A percentile compares a stretch with the other conserved stretches of the same genome.
Evolutionary conservation across 1,140 invertebrate genomes (phyloP).

Genomic region (Ooceraea biroi): DNA sequence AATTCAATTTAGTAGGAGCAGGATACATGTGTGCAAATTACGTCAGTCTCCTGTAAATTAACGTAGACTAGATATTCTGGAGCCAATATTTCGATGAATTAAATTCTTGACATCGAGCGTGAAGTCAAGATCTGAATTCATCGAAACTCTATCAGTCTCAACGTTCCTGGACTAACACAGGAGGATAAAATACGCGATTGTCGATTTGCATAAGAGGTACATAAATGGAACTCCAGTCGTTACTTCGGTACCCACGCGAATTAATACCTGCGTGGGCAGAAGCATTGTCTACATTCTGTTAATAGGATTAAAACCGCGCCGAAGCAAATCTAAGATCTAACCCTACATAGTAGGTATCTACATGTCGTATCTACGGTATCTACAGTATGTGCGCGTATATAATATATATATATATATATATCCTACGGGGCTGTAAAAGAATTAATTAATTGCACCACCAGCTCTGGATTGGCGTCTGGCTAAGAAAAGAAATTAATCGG

Average conservation of each 20-base stretch:
- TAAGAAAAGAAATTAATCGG: background rate
- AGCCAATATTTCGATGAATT: conserved; percentile 31
- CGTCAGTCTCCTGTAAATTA: background rate
- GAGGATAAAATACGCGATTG: conserved; percentile 16
- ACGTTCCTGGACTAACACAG: background rate
- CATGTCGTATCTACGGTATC: conserved; percentile 49
- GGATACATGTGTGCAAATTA: background rate
- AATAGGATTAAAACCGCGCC: conserved; percentile 45
- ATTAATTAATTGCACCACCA: conserved; percentile 49
- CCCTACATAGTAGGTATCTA: conserved; percentile 59
- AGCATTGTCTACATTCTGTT: conserved; percentile 55
- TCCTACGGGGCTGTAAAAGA: conserved; percentile 44
- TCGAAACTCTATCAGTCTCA: conserved; percentile 23
- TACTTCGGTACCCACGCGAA: conserved; percentile 37
- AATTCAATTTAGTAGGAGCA: background rate
- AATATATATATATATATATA: conserved; percentile 8
- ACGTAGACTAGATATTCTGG: background rate
- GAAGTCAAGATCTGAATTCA: conserved; percentile 27
- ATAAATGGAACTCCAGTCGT: background rate
- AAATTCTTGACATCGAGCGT: background rate
- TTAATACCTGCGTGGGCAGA: conserved; percentile 45
- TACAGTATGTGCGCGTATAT: conserved; percentile 54
- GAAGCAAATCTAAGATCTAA: conserved; percentile 63
- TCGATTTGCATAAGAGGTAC: conserved; percentile 2
- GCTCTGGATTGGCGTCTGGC: conserved; percentile 41